phyloP scores from a whole-genome alignment of 2,888 invertebrate species.

The Cinara cedri region DNA sequence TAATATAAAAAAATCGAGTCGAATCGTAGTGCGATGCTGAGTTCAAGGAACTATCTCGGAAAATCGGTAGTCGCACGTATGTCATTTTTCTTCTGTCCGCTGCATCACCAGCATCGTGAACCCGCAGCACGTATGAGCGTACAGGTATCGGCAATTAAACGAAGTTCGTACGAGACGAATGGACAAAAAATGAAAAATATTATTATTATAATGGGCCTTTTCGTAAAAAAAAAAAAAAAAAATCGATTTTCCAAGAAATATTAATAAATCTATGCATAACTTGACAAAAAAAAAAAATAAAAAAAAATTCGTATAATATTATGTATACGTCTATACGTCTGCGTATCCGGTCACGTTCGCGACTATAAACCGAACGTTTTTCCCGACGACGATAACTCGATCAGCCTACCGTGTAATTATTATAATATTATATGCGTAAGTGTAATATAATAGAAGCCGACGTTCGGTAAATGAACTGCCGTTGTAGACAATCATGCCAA shows the following conservation, averaged over 20 bases:
- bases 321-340: not conserved
- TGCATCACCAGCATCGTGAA: too few relatives aligned
- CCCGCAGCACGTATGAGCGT: too few relatives aligned
- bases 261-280: conserved; percentile 23
- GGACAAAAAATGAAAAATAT: conserved; percentile 21
- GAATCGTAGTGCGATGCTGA: conserved; percentile 30
- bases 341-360: not conserved
- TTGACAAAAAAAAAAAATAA: conserved; percentile 6
- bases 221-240: not conserved
- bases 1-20: conserved; percentile 21
- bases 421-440: not conserved
- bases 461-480: conserved; percentile 13
- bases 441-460: too few relatives aligned
- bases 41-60: conserved; percentile 55
- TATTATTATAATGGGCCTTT: not conserved
- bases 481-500: not conserved
- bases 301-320: not conserved
- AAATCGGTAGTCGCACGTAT: conserved; percentile 20
- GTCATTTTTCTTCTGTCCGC: conserved; percentile 29
- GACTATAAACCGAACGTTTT: conserved; percentile 5
- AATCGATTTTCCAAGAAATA: conserved; percentile 1
- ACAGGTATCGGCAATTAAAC: not conserved
- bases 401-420: not conserved
- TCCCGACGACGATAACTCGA: not conserved
- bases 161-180: not conserved